phyloP scores from a whole-genome alignment of 1,140 invertebrate species.

The Drosophila biarmipes region DNA sequence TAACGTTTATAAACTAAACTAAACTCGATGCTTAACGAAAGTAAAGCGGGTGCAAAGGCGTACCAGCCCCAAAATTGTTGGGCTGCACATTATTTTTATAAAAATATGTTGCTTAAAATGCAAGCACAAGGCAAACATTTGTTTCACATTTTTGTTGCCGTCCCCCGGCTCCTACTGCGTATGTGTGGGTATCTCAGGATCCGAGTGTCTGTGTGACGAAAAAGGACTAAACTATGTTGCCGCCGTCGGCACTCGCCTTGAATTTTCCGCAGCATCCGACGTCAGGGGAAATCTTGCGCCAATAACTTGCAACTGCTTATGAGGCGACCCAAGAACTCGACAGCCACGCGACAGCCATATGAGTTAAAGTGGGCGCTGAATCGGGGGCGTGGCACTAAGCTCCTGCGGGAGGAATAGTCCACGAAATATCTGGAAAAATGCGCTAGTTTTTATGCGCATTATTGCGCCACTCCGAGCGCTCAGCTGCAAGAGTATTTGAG shows the following conservation, averaged over 20 bases:
- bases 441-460: constrained; percentile 57
- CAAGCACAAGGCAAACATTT: constrained; percentile 78
- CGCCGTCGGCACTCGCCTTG: constrained; percentile 59
- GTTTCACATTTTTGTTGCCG: constrained; percentile 63
- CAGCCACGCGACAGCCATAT: constrained; percentile 24
- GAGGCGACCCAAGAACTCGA: constrained; percentile 44
- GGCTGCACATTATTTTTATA: constrained; percentile 71
- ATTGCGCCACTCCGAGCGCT: constrained; percentile 37
- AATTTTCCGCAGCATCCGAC: constrained; percentile 41
- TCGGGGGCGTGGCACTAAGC: constrained; percentile 27
- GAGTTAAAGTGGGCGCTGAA: constrained; percentile 14
- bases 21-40: constrained; percentile 67
- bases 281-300: constrained; percentile 73
- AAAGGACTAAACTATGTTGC: constrained; percentile 55
- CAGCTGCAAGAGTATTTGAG: constrained; percentile 19
- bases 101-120: constrained; percentile 77
- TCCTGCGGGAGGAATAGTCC: constrained; percentile 14
- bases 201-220: constrained; percentile 28
- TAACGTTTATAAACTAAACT: constrained; percentile 68
- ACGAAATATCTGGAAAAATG: constrained; percentile 38
- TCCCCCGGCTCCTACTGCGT: constrained; percentile 3
- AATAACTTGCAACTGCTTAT: constrained; percentile 81
- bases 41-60: constrained; percentile 54
- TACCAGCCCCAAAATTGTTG: constrained; percentile 45
- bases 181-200: constrained; percentile 4